A percentile compares a stretch with the other conserved stretches of the same genome.
phyloP scores from a whole-genome alignment of 2,888 invertebrate species.

The Acronicta alni region DNA sequence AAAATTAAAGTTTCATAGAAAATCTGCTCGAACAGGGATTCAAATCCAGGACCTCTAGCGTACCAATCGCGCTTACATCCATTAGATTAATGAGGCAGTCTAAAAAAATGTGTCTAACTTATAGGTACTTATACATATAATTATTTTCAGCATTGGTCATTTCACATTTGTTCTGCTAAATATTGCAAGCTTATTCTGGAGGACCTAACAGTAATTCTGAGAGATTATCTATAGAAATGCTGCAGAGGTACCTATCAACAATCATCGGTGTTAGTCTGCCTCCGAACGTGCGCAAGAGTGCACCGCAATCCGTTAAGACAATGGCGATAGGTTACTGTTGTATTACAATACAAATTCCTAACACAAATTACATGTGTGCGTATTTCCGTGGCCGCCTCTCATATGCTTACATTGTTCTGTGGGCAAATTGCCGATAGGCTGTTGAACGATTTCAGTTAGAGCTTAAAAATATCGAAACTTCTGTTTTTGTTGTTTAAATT shows the following conservation, averaged over 20 bases:
- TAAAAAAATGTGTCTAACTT: no score
- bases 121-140: no score
- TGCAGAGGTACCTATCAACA: conserved; percentile 46
- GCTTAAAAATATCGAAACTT: conserved; percentile 13
- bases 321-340: conserved; percentile 72
- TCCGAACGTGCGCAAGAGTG: conserved; percentile 62
- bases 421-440: conserved; percentile 65
- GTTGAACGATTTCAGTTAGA: conserved; percentile 36
- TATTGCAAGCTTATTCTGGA: conserved; percentile 5
- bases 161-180: not conserved
- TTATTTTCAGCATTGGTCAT: no score
- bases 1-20: no score
- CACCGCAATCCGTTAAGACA: conserved; percentile 73
- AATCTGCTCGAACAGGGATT: no score
- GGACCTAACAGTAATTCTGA: conserved; percentile 24
- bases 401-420: conserved; percentile 65
- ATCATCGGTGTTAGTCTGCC: conserved; percentile 44
- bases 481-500: no score
- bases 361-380: conserved; percentile 74
- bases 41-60: no score
- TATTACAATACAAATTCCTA: conserved; percentile 80
- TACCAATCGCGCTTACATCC: no score
- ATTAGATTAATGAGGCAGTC: no score
- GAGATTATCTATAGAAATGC: conserved; percentile 29
- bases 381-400: conserved; percentile 73